Conservation (phyloP, 2,888 invertebrate species). For the Chloromyia formosa region DNA sequence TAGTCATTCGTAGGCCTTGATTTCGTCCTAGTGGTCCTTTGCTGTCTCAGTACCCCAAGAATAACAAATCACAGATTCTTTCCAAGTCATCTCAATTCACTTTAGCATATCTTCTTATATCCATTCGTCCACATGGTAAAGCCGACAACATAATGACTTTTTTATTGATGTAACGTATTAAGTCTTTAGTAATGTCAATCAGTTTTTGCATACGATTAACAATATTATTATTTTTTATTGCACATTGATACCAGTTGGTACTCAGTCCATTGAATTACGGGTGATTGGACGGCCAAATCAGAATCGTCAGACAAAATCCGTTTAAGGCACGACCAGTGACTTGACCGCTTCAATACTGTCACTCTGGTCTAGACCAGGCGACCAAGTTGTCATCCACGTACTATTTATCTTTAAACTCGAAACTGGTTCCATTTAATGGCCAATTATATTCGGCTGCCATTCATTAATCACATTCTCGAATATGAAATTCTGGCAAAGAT, state of each 20-base stretch:
- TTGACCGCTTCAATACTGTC: not conserved
- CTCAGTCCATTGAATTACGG: too few species aligned
- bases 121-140: too few species aligned
- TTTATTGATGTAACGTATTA: constrained; percentile 38
- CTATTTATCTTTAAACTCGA: not conserved
- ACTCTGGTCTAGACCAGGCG: not conserved
- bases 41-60: too few species aligned
- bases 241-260: not conserved
- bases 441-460: constrained; percentile 42
- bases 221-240: constrained; percentile 28
- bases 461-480: constrained; percentile 18
- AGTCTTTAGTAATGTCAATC: constrained; percentile 39
- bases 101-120: too few species aligned
- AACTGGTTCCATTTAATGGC: constrained; percentile 44
- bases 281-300: too few species aligned
- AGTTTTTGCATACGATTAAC: not conserved
- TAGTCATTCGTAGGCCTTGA: too few species aligned
- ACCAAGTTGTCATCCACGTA: not conserved
- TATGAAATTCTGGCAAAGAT: not conserved
- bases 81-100: too few species aligned
- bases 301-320: too few species aligned
- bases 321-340: not conserved
- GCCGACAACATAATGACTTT: constrained; percentile 20
- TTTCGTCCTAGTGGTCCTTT: too few species aligned
- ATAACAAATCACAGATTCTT: too few species aligned